phyloP scores from a whole-genome alignment of 2,113 vertebrate species.

The Delphinus delphis region DNA sequence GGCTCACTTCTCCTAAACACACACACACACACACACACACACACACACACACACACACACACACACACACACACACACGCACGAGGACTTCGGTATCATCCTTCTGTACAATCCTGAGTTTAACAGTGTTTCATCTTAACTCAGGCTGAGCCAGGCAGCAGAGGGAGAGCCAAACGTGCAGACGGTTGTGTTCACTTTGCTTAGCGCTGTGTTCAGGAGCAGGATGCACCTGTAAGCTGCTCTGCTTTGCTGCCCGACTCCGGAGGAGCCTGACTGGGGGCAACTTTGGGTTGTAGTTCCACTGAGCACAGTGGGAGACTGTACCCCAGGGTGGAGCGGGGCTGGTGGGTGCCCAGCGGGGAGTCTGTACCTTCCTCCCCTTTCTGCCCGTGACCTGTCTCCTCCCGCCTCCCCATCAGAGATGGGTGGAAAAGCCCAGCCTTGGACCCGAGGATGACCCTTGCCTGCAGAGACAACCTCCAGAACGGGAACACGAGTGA shows the following conservation, averaged over 20 bases:
- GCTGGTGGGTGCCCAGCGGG: neutral
- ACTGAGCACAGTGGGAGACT: accelerated
- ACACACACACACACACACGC: neutral
- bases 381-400: neutral
- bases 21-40: too few species aligned
- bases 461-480: slow-evolving; percentile 61
- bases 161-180: neutral
- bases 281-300: neutral
- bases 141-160: neutral
- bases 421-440: slow-evolving; percentile 50
- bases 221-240: neutral
- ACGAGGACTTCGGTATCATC: neutral
- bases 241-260: neutral
- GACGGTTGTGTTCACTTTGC: neutral
- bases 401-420: slow-evolving; percentile 57
- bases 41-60: accelerated
- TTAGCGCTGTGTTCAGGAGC: neutral
- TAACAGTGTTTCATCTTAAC: neutral
- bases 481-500: slow-evolving; percentile 84
- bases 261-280: neutral
- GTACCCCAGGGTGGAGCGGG: neutral
- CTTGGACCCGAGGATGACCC: neutral
- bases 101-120: neutral
- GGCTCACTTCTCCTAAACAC: neutral
- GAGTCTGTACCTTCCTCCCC: neutral